Evolutionary conservation across 1,140 invertebrate species (phyloP), one percentile per base, ranked within the genome.

Genomic region (Drosophila quadrilineata): DNA sequence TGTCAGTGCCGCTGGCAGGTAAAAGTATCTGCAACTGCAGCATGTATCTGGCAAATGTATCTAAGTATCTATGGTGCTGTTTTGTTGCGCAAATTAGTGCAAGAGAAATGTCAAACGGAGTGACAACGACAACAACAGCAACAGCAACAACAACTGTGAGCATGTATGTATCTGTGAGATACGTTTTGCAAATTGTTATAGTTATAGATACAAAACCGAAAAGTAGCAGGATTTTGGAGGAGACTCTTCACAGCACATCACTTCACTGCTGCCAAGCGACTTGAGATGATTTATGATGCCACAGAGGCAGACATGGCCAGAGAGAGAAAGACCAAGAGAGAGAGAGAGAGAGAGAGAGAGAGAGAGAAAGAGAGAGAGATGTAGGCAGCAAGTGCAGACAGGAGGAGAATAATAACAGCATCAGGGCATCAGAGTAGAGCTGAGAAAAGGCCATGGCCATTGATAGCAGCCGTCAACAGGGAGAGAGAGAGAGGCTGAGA

Each of bases 221-320:
- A n/a, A 82, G 69, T 80, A 75, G 60, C 70, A 43, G 60, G 49
- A 70, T 69, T 75, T 65, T 26, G 65, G 26, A 22, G 48, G 36
- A 48, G 62, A 65, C 57, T 45, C 48, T 29, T 6, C 35, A 29
- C 52, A 31, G 66, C 66, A 70, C n/a, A n/a, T n/a, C n/a, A n/a
- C n/a, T n/a, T n/a, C n/a, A n/a, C n/a, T n/a, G n/a, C n/a, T n/a
- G n/a, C n/a, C n/a, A n/a, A n/a, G 70, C 76, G 74, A 84, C 77
- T 84, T 77, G 79, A 84, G 74, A 84, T 84, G 77, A 84, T 84
- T 84, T 84, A 84, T 85, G 79, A 84, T 84, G 77, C 77, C 73
- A 76, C 72, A 52, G 36, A 50, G 33, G 40, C 40, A 50, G n/a
- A 41, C 2, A 14, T 14, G 31, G 33, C 14, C n/a, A 33, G 10